Evolutionary conservation across 2,888 invertebrate genomes (phyloP).

Genomic region (Cistogaster globosa): DNA sequence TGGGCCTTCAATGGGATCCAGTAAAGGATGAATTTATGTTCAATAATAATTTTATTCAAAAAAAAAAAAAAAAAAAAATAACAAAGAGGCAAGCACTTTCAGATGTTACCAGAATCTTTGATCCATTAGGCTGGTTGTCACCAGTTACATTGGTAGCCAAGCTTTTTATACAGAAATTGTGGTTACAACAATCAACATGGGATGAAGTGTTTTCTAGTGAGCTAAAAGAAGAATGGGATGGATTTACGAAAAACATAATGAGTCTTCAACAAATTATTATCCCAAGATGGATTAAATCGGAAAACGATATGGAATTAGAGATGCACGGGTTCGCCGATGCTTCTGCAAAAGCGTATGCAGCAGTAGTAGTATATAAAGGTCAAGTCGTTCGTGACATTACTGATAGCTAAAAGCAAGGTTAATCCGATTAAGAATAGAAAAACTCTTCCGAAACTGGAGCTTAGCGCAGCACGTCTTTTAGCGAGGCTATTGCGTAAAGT

Average conservation of each 20-base stretch:
- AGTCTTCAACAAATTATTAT: background rate
- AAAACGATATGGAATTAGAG: no score
- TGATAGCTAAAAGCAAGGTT: background rate
- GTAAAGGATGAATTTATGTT: background rate
- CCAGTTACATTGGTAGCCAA: conserved; percentile 37
- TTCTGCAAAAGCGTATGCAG: background rate
- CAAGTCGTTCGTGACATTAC: background rate
- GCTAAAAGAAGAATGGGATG: background rate
- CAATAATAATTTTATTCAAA: background rate
- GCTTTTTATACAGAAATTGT: conserved; percentile 40
- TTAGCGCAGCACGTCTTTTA: background rate
- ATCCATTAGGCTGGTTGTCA: conserved; percentile 25
- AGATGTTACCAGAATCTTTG: conserved; percentile 29
- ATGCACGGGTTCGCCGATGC: background rate
- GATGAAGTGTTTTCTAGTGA: background rate
- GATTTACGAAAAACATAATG: background rate
- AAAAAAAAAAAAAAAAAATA: background rate
- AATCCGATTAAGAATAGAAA: conserved; percentile 4
- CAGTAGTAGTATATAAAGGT: no score
- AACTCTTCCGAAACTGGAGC: background rate
- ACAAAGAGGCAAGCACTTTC: background rate
- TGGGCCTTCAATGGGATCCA: conserved; percentile 10
- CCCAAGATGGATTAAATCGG: background rate
- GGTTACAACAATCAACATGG: conserved; percentile 8
- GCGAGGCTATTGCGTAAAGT: background rate